Evolutionary conservation across 2,797 vertebrate genomes (phyloP).

Genomic region (Bryconaethiops microstoma): DNA sequence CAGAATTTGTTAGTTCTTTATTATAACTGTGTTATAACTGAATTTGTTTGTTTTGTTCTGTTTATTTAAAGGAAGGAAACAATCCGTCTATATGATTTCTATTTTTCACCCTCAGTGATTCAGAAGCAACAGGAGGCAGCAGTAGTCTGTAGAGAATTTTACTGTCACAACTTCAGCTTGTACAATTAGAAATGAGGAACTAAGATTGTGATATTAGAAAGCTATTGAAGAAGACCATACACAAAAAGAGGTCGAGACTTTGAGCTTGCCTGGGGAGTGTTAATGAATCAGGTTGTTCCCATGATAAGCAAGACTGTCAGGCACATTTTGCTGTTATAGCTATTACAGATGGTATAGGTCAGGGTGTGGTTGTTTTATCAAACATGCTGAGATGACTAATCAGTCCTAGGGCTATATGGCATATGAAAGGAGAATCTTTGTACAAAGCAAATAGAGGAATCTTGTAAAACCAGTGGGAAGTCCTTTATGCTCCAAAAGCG

Average conservation of each 20-base stretch:
- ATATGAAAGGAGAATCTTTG: constrained; percentile 56
- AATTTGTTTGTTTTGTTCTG: neutral
- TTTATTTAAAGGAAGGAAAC: neutral
- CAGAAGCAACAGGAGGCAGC: neutral
- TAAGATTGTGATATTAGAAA: neutral
- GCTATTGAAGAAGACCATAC: neutral
- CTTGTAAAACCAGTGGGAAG: constrained; percentile 58
- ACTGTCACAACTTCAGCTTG: neutral
- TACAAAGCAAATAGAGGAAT: constrained; percentile 58
- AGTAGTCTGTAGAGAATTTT: neutral
- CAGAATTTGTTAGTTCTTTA: no score
- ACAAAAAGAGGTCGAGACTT: neutral
- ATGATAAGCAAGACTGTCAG: constrained; percentile 51
- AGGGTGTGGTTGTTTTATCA: constrained; percentile 61
- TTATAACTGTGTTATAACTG: no score
- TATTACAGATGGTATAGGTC: constrained; percentile 58
- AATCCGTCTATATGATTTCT: neutral
- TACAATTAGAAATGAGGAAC: neutral
- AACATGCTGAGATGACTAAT: constrained; percentile 61
- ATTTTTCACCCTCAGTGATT: neutral
- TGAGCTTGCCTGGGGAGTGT: neutral
- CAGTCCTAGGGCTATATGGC: constrained; percentile 54
- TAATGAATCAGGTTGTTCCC: constrained; percentile 42
- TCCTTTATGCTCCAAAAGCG: constrained; percentile 5
- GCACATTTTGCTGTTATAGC: constrained; percentile 48